These are phyloP conservation scores for Drosophila sulfurigaster DNA, from an alignment of 1,140 invertebrate species.

Conservation along the genomic window DNA sequence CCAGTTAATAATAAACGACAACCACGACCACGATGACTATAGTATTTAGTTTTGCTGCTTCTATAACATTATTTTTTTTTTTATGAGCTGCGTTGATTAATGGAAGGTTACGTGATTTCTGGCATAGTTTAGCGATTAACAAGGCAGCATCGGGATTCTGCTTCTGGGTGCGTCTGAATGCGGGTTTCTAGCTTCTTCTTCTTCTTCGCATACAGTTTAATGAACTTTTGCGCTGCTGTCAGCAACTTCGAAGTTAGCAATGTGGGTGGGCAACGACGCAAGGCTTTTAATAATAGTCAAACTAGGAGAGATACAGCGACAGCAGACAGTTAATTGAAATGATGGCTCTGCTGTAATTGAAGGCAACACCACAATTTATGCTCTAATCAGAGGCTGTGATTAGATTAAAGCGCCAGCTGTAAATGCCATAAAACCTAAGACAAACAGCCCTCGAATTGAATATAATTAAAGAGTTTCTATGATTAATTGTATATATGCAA, in stretches of 20 bases:
- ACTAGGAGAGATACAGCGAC: not conserved
- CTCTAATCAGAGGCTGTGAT: conserved; percentile 37
- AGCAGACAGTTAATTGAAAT: conserved; percentile 36
- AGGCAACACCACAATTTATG: conserved; percentile 12
- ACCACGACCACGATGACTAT: conserved; percentile 41
- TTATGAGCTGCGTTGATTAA: conserved; percentile 72
- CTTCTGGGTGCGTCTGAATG: conserved; percentile 16
- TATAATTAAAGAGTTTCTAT: not conserved
- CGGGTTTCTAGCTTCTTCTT: conserved; percentile 5
- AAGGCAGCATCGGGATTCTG: conserved; percentile 40
- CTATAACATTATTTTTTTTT: conserved; percentile 48
- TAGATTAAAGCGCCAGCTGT: conserved; percentile 8
- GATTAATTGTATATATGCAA: not conserved
- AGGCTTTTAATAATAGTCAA: conserved; percentile 35
- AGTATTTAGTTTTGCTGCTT: conserved; percentile 18
- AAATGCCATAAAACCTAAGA: not conserved
- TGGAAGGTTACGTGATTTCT: conserved; percentile 79
- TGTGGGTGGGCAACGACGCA: conserved; percentile 15
- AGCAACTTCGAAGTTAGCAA: conserved; percentile 5
- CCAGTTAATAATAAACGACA: conserved; percentile 61
- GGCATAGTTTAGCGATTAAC: conserved; percentile 76
- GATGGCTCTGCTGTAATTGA: conserved; percentile 30
- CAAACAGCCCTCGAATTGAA: not conserved
- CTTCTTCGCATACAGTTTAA: conserved; percentile 47
- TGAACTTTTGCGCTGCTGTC: conserved; percentile 61